Percentiles rank a stretch among this genome's conserved stretches.
These are phyloP conservation scores for Pollenia labialis DNA, from an alignment of 2,888 invertebrate species.

Conservation along the genomic window DNA sequence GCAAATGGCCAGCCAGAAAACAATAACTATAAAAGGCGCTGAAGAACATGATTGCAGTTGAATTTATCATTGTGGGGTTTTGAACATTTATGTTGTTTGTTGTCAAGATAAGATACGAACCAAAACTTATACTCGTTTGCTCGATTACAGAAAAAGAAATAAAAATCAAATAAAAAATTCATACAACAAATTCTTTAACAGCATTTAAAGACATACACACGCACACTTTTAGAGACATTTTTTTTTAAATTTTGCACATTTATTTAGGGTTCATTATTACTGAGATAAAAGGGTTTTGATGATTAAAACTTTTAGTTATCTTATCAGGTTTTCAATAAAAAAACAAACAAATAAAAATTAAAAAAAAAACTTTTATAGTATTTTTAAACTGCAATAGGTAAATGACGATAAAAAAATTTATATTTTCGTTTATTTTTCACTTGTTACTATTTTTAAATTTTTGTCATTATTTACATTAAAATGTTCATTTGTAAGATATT, in stretches of 20 bases:
- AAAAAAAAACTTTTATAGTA: constrained; percentile 2
- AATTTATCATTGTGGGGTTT: constrained; percentile 50
- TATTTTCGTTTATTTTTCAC: constrained; percentile 33
- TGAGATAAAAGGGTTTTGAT: constrained; percentile 49
- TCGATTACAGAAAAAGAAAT: neutral
- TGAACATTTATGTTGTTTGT: constrained; percentile 58
- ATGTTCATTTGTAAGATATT: neutral
- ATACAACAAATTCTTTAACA: constrained; percentile 41
- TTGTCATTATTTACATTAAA: neutral
- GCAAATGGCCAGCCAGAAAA: constrained; percentile 5
- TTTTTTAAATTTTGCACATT: constrained; percentile 49
- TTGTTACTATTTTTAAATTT: constrained; percentile 17
- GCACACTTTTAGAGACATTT: constrained; percentile 1
- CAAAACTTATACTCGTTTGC: neutral
- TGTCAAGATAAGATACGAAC: constrained; percentile 62
- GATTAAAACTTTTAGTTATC: constrained; percentile 39
- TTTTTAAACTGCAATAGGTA: constrained; percentile 19
- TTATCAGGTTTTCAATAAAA: constrained; percentile 32
- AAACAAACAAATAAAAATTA: constrained; percentile 13
- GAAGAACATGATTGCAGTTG: constrained; percentile 43
- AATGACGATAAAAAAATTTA: neutral
- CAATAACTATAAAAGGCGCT: constrained; percentile 55
- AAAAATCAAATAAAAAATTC: constrained; percentile 3
- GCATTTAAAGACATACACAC: neutral
- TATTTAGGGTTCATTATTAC: constrained; percentile 48